phyloP scores from a whole-genome alignment of 2,113 vertebrate genomes.

The Seriola aureovittata region DNA sequence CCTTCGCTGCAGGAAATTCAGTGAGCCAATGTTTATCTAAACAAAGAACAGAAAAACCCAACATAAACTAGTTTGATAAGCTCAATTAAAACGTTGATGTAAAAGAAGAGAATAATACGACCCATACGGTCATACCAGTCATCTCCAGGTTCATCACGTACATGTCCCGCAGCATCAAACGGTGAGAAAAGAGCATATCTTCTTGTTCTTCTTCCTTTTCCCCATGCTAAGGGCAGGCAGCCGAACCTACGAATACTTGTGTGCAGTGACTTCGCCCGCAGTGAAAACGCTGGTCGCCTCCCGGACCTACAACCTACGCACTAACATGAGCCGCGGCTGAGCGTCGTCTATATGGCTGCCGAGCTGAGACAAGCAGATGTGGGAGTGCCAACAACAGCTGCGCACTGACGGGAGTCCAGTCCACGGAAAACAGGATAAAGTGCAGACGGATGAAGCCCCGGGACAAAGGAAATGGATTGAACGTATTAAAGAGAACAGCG shows the following conservation, averaged over 20 bases:
- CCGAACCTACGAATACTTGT: not conserved
- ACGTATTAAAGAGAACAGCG: constrained; percentile 54
- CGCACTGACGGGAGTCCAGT: constrained; percentile 57
- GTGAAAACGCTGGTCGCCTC: too few species aligned
- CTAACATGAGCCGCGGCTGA: constrained; percentile 23
- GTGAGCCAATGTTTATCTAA: not conserved
- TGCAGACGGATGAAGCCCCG: constrained; percentile 43
- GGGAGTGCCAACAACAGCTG: constrained; percentile 73
- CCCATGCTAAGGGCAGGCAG: not conserved
- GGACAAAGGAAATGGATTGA: constrained; percentile 58
- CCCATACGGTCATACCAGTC: constrained; percentile 40
- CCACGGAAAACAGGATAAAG: constrained; percentile 22
- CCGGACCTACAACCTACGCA: not conserved
- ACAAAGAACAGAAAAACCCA: not conserved
- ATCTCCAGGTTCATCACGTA: constrained; percentile 36
- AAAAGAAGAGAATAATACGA: not conserved
- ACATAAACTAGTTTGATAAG: not conserved
- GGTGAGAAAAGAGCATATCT: not conserved
- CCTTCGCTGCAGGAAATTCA: constrained; percentile 9
- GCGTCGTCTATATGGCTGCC: constrained; percentile 53
- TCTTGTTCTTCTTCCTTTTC: not conserved
- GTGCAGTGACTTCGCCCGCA: not conserved
- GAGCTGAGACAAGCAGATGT: constrained; percentile 67
- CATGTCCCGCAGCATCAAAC: constrained; percentile 43
- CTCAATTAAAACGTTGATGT: not conserved